A percentile compares a stretch with the other conserved stretches of the same genome.
Conservation (phyloP, 1,140 invertebrate species). For the Aphelinus atriplicis region DNA sequence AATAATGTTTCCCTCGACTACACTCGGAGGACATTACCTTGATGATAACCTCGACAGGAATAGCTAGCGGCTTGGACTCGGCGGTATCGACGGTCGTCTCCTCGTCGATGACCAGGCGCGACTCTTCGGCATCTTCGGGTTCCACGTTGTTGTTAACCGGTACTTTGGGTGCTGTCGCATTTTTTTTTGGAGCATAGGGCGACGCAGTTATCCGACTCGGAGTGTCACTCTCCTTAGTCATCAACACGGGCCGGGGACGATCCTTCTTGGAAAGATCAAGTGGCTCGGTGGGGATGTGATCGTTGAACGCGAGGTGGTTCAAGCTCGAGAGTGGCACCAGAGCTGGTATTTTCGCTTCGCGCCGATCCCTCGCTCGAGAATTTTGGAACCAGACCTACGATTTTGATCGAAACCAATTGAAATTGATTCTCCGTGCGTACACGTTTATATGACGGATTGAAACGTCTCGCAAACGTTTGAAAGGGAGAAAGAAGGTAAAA, state of each 20-base stretch:
- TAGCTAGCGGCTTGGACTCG: conserved; percentile 52
- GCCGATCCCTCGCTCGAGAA: conserved; percentile 89
- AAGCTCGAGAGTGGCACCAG: conserved; percentile 68
- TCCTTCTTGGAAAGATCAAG: conserved; percentile 84
- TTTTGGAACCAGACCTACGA: conserved; percentile 92
- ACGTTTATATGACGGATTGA: too few relatives aligned
- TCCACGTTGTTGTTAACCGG: conserved; percentile 35
- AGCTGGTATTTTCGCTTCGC: conserved; percentile 73
- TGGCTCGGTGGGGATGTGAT: conserved; percentile 71
- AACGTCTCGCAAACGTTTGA: too few relatives aligned
- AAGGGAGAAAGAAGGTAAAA: not conserved
- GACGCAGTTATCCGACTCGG: conserved; percentile 54
- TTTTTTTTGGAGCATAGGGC: conserved; percentile 51
- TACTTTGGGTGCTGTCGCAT: conserved; percentile 37
- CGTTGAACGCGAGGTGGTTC: conserved; percentile 55
- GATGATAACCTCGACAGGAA: conserved; percentile 44
- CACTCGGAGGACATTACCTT: conserved; percentile 48
- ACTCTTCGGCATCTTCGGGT: conserved; percentile 59
- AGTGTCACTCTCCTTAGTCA: conserved; percentile 50
- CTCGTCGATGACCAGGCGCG: conserved; percentile 62
- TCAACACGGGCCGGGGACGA: conserved; percentile 45
- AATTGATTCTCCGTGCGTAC: too few relatives aligned
- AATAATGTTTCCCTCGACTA: too few relatives aligned
- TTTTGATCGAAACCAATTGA: not conserved
- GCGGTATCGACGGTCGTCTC: conserved; percentile 67